phyloP scores from a whole-genome alignment of 2,797 vertebrate species.

The Astyanax mexicanus region DNA sequence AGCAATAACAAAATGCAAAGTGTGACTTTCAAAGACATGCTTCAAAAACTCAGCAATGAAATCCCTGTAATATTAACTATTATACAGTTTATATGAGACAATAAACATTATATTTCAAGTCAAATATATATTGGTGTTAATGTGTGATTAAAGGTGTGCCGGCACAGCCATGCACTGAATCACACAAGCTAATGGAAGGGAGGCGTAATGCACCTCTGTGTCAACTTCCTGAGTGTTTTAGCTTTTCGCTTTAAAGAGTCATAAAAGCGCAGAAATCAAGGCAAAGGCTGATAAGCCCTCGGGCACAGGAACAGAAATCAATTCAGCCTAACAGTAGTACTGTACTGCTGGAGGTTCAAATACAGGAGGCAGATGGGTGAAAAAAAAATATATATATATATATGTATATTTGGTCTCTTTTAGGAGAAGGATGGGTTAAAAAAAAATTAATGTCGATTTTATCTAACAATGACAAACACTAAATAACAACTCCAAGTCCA shows the following conservation, averaged over 20 bases:
- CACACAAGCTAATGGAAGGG: conserved; percentile 67
- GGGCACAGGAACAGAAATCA: conserved; percentile 20
- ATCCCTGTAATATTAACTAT: background rate
- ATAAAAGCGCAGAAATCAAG: conserved; percentile 69
- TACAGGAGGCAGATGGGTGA: background rate
- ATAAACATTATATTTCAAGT: background rate
- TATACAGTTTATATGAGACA: background rate
- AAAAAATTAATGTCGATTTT: too few species aligned
- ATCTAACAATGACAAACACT: background rate
- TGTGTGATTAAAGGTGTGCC: conserved; percentile 50
- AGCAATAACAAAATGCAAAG: conserved; percentile 14
- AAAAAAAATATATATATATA: background rate
- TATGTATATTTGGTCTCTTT: background rate
- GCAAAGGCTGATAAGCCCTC: conserved; percentile 30
- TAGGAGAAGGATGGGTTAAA: too few species aligned
- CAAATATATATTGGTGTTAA: conserved; percentile 1
- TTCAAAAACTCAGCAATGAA: background rate
- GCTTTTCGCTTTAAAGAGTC: conserved; percentile 70
- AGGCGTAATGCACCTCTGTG: conserved; percentile 66
- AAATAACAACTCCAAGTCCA: background rate
- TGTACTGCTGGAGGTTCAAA: background rate
- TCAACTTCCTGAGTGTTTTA: conserved; percentile 76
- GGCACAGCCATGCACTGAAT: conserved; percentile 63
- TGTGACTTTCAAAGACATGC: background rate
- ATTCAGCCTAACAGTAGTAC: conserved; percentile 7